Evolutionary conservation across 2,797 vertebrate genomes (phyloP).

Genomic region (Sebastes hopkinsi): DNA sequence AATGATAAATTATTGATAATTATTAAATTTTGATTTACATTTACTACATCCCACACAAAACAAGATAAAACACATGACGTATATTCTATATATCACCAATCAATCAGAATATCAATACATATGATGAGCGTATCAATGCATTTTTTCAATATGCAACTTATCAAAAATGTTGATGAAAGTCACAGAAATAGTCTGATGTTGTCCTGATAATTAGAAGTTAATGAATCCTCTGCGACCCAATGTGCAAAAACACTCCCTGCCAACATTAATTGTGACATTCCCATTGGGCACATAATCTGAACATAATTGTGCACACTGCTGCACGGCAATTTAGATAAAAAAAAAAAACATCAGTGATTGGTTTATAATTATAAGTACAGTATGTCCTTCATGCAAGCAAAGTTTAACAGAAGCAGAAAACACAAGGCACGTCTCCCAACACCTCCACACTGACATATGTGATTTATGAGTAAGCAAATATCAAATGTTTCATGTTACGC

Average conservation of each 20-base stretch:
- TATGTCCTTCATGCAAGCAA: neutral
- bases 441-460: neutral
- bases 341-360: neutral
- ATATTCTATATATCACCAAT: neutral
- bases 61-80: too few species aligned
- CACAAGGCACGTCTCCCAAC: neutral
- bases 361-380: neutral
- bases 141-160: neutral
- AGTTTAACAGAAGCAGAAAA: neutral
- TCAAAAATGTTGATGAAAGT: rapidly evolving
- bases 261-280: neutral
- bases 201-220: neutral
- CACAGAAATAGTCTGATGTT: neutral
- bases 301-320: neutral
- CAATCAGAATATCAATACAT: too few species aligned
- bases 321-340: neutral
- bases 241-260: neutral
- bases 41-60: neutral
- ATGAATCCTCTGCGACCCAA: neutral
- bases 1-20: too few species aligned
- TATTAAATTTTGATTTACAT: too few species aligned
- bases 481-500: neutral
- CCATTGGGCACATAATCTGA: neutral
- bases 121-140: neutral
- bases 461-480: constrained; percentile 7